Evolutionary conservation across 2,888 invertebrate species (phyloP), one percentile per base, ranked within the genome.

Genomic region (Isoperla grammatica): DNA sequence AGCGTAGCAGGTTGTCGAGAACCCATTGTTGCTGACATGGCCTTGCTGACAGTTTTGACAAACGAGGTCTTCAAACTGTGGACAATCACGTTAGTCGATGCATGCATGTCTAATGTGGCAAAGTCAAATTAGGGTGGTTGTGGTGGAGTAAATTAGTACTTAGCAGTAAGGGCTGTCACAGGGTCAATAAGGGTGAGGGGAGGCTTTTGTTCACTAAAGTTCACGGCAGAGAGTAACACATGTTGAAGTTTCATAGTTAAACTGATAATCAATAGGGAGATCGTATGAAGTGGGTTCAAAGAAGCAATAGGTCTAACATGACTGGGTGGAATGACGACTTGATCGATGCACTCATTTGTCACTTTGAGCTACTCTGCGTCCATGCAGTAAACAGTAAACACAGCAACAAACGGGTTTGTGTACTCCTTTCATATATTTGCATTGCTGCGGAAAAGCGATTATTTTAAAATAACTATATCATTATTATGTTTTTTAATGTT

Each of bases 61-160:
- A 59, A 59, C 59, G 59, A 45, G 15, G 45, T 4, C 45, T 15
- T 19, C 49, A 37, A 45, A 40, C 42, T 12, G 58, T 43, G 58
- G 58, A 23, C 19, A 43, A 50, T 54, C 45, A 45, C 54, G 13
- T 45, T 54, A 59, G 50, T 50, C 42, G 46, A 29, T 29, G 29
- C 29, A 29, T 29, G 29, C 29, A 29, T 29, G 29, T 29, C 29
- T 29, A 29, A 29, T 29, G 29, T 29, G 29, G 29, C 29, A 29
- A 55, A 60, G 60, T 60, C 56, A 60, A 56, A 60, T 60, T 60
- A 60, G 60, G 60, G 60, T 50, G 60, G 56, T 56, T 56, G 49
- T 55, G 40, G 58, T 20, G 23, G 22, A 13, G 56, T 48, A 12
- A 37, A 53, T 53, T 37, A 17, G 37, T 53, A 53, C 53, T 53